These are phyloP conservation scores for Xanthorhoe designata DNA, from an alignment of 2,888 invertebrate genomes.

Conservation along the genomic window DNA sequence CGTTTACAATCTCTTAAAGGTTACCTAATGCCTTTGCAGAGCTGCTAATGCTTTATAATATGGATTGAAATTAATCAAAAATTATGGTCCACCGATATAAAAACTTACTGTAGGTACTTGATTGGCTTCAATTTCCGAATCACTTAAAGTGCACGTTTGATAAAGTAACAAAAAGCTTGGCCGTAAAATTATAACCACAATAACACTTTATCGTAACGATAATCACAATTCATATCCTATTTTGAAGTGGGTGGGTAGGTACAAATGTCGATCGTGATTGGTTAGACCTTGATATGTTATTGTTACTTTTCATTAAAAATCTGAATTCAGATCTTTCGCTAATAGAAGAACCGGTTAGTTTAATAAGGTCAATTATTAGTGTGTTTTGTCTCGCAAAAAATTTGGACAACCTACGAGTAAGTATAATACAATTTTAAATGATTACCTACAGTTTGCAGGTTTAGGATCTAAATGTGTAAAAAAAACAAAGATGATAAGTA, in stretches of 20 bases:
- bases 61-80: too few species aligned
- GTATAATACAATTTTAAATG: too few species aligned
- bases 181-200: background rate
- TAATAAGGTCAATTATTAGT: too few species aligned
- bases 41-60: too few species aligned
- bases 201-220: conserved; percentile 15
- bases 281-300: conserved; percentile 46
- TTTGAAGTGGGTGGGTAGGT: conserved; percentile 24
- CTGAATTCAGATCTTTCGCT: conserved; percentile 14
- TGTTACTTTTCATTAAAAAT: conserved; percentile 35
- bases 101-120: background rate
- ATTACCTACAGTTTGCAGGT: too few species aligned
- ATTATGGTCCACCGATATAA: too few species aligned
- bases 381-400: too few species aligned
- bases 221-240: conserved; percentile 23
- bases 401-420: too few species aligned
- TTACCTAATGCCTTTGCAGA: too few species aligned
- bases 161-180: conserved; percentile 1
- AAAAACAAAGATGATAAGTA: too few species aligned
- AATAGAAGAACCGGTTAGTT: background rate
- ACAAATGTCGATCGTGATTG: conserved; percentile 45
- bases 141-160: conserved; percentile 13
- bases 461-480: too few species aligned
- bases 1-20: too few species aligned
- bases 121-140: background rate